phyloP scores from a whole-genome alignment of 2,888 invertebrate species.

The Schizaphis graminum region DNA sequence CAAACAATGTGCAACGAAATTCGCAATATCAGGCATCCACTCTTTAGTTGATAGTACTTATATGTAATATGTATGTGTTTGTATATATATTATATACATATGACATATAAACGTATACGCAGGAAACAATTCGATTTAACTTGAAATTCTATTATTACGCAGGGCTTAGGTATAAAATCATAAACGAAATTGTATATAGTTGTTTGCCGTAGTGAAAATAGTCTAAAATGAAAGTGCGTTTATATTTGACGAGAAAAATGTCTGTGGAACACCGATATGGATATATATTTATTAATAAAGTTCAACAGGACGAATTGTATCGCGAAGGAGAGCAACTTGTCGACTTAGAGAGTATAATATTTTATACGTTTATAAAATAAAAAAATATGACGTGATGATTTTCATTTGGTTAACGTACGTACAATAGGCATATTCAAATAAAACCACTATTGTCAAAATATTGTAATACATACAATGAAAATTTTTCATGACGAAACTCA shows the following conservation, averaged over 20 bases:
- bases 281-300: background rate
- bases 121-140: background rate
- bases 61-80: background rate
- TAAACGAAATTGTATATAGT: background rate
- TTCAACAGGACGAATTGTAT: background rate
- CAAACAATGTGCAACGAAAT: background rate
- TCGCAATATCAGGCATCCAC: background rate
- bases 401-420: background rate
- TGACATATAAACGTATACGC: background rate
- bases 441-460: background rate
- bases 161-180: background rate
- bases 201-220: background rate
- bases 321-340: background rate
- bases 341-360: background rate
- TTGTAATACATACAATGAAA: background rate
- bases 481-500: no score
- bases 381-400: background rate
- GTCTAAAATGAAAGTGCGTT: background rate
- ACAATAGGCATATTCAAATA: background rate
- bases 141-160: background rate
- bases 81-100: background rate
- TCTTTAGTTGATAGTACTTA: background rate
- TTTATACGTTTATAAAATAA: no score
- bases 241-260: background rate
- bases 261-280: background rate